Evolutionary conservation across 2,888 invertebrate genomes (phyloP), one percentile per base, ranked within the genome.

Genomic region (Odontocerum albicorne): DNA sequence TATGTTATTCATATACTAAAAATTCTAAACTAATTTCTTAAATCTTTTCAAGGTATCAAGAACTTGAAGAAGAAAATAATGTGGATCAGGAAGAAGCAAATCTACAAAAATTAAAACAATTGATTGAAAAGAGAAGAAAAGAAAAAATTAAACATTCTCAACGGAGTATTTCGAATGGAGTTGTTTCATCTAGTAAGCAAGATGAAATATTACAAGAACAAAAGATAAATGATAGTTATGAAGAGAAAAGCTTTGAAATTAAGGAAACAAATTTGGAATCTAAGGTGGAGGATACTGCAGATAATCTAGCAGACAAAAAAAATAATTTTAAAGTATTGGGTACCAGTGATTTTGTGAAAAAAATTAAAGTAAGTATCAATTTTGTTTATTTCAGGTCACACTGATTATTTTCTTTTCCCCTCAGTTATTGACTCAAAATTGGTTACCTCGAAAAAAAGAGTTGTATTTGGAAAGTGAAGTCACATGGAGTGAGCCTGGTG

Each of bases 301-400:
- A 33, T 17, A 32, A 51, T 19, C 42, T 45, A 45, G 62, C 60
- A 52, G 49, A 59, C 52, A 53, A 50, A 60, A 59, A 59, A 62
- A 64, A 63, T 38, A 49, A 58, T 63, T 88, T 86, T 65, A 85
- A 86, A 65, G 77, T 90, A 15, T 74, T 92, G 44, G 90, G 90
- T 4, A 77, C 74, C 50, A 81, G 81, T 64, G 81, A 79, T 54
- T 80, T 82, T 66, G 73, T 74, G 62, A 82, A 81, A 63, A 83
- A 76, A 61, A 62, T 66, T 2, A 82, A 81, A 68, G 83, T 81
- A 27, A n/a, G n/a, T n/a, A n/a, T n/a, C n/a, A n/a, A n/a, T n/a
- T n/a, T n/a, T n/a, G n/a, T n/a, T n/a, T n/a, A n/a, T n/a, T n/a
- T n/a, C n/a, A n/a, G n/a, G n/a, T n/a, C n/a, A n/a, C n/a, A n/a